These are phyloP conservation scores for Chrosomus eos DNA, from an alignment of 2,797 vertebrate species.

Conservation along the genomic window DNA sequence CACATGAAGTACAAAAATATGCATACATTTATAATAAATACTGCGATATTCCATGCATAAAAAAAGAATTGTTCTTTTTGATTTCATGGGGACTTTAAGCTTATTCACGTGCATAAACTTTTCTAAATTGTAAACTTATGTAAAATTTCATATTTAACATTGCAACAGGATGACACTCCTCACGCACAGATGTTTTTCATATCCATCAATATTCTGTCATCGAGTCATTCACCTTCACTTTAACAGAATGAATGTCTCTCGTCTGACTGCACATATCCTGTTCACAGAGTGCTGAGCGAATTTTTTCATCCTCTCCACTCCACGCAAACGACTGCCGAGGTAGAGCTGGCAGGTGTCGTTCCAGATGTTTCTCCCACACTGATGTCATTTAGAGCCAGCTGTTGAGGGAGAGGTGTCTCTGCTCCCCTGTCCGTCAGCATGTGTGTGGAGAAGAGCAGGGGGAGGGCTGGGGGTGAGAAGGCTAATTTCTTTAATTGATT, in stretches of 20 bases:
- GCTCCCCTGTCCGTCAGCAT: slow-evolving; percentile 61
- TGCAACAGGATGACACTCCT: slow-evolving; percentile 12
- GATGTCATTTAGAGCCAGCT: slow-evolving; percentile 63
- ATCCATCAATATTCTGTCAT: slow-evolving; percentile 39
- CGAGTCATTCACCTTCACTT: slow-evolving; percentile 12
- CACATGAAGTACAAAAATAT: background rate
- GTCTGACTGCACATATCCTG: slow-evolving; percentile 47
- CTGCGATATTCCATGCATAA: background rate
- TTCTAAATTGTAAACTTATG: background rate
- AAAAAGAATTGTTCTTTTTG: background rate
- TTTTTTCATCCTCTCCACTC: slow-evolving; percentile 31
- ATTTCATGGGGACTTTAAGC: background rate
- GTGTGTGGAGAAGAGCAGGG: slow-evolving; percentile 50
- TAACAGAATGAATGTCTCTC: slow-evolving; percentile 39
- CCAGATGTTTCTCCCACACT: slow-evolving; percentile 63
- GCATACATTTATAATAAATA: too few species aligned
- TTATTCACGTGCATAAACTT: background rate
- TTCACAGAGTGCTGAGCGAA: background rate
- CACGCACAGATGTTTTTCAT: slow-evolving; percentile 25
- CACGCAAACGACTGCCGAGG: slow-evolving; percentile 39
- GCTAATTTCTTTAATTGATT: slow-evolving; percentile 82
- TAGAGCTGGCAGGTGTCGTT: slow-evolving; percentile 65
- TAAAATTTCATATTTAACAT: background rate
- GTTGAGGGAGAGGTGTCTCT: slow-evolving; percentile 61
- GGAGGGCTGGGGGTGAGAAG: slow-evolving; percentile 63